Evolutionary conservation across 2,113 vertebrate species (phyloP), one percentile per base, ranked within the genome.

Genomic region (Ailuropoda melanoleuca): DNA sequence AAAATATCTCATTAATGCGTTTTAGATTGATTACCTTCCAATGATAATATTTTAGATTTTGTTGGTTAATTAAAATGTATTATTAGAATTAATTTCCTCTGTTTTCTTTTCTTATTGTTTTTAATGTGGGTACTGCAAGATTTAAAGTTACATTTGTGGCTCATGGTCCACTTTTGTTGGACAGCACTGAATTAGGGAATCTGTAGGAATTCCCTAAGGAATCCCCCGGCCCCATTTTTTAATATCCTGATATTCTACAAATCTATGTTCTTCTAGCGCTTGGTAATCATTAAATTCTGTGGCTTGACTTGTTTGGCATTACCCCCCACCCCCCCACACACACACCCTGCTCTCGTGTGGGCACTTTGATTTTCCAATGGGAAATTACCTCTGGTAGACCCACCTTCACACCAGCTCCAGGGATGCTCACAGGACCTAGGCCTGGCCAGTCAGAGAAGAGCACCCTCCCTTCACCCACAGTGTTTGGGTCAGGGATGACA

Each of bases 401-500:
- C 60, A 56, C 24, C 37, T 62, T 68, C 7, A 7, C 9, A 31
- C 9, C 29, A 26, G 26, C 3, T 15, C 6, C 0, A 58, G 1
- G 18, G 15, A 14, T 0, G 4, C 56, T 2, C 70, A 24, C 13
- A 24, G 17, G 56, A 48, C 43, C 70, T 29, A 39, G 48, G 48
- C 17, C 93, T 83, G 60, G n/a, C 37, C 94, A 72, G 83, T 96
- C 66, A 96, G 60, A 93, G 29, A 46, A 78, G 55, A 94, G 39
- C 13, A 6, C 3, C 18, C 21, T 70, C 24, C 50, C 90, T 87
- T 74, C 43, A 37, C 3, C 29, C 34, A 10, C 64, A 2, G 39
- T n/a, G 92, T 74, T 84, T 94, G 92, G 95, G n/a, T 95, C 39
- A 39, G 55, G 8, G 24, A 29, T 88, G 60, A 58, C 74, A 78